phyloP scores from a whole-genome alignment of 1,140 invertebrate genomes.

The Chymomyza costata region DNA sequence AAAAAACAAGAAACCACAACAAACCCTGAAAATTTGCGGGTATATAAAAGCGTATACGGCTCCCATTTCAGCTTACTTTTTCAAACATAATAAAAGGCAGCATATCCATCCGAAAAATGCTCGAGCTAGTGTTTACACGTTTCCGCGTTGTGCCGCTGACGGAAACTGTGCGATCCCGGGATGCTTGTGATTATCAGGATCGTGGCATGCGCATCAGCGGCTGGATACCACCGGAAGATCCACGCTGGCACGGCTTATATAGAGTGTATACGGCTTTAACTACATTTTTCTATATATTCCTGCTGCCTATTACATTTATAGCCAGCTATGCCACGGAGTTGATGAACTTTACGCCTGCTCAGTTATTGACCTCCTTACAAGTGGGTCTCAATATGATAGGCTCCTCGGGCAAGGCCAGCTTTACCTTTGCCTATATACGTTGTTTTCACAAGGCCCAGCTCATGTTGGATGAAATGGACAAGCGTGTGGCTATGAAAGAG shows the following conservation, averaged over 20 bases:
- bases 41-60: slow-evolving; percentile 12
- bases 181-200: slow-evolving; percentile 41
- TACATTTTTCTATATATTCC: slow-evolving; percentile 14
- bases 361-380: slow-evolving; percentile 26
- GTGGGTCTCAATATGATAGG: slow-evolving; percentile 15
- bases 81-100: neutral
- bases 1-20: neutral
- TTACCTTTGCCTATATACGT: slow-evolving; percentile 2
- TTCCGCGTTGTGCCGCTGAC: slow-evolving; percentile 5
- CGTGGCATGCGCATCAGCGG: slow-evolving; percentile 21
- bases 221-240: slow-evolving; percentile 25
- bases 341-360: slow-evolving; percentile 20
- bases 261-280: too few relatives aligned
- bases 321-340: slow-evolving; percentile 20
- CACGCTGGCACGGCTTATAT: too few relatives aligned
- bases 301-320: slow-evolving; percentile 12
- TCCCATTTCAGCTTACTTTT: too few relatives aligned
- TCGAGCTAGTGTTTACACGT: slow-evolving; percentile 28
- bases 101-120: slow-evolving; percentile 25
- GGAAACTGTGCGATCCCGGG: slow-evolving; percentile 23
- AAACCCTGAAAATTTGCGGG: neutral
- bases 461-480: slow-evolving; percentile 20
- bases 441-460: slow-evolving; percentile 17
- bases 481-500: slow-evolving; percentile 5
- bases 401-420: slow-evolving; percentile 9